Percentiles rank a stretch among this genome's conserved stretches.
phyloP scores from a whole-genome alignment of 2,113 vertebrate genomes.

The Anarrhichthys ocellatus region DNA sequence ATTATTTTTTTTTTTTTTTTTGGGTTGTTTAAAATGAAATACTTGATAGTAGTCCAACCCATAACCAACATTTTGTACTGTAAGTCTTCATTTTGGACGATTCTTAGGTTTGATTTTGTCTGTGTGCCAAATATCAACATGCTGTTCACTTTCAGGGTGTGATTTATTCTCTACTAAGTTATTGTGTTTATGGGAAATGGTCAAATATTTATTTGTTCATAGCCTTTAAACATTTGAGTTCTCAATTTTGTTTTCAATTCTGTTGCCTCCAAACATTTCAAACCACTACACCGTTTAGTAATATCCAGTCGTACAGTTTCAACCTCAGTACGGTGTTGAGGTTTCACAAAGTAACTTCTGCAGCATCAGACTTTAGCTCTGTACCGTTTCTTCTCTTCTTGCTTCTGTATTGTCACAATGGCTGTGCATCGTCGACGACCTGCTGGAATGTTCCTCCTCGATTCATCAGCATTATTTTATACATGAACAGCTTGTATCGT shows the following conservation, averaged over 20 bases:
- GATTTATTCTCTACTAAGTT: slow-evolving; percentile 56
- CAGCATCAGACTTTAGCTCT: background rate
- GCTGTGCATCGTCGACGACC: slow-evolving; percentile 26
- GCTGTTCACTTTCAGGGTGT: slow-evolving; percentile 25
- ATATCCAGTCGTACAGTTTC: slow-evolving; percentile 19
- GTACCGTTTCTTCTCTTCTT: background rate
- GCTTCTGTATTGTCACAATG: background rate
- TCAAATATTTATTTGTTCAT: slow-evolving; percentile 20
- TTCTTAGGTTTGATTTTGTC: background rate
- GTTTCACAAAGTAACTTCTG: background rate
- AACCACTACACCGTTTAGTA: background rate
- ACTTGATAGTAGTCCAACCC: background rate
- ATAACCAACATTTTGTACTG: slow-evolving; percentile 11
- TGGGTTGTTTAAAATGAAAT: slow-evolving; percentile 27
- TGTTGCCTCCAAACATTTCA: slow-evolving; percentile 50
- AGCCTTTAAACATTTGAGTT: slow-evolving; percentile 22
- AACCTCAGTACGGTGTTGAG: slow-evolving; percentile 3
- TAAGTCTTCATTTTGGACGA: slow-evolving; percentile 1
- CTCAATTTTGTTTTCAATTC: background rate
- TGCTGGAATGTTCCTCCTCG: slow-evolving; percentile 5
- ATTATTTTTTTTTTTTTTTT: background rate
- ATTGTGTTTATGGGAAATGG: slow-evolving; percentile 55
- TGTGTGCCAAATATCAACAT: slow-evolving; percentile 51
- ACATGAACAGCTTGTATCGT: slow-evolving; percentile 8
- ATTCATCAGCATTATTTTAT: slow-evolving; percentile 27